Conservation (phyloP, 2,888 invertebrate species). For the Sarcophaga caerulescens region DNA sequence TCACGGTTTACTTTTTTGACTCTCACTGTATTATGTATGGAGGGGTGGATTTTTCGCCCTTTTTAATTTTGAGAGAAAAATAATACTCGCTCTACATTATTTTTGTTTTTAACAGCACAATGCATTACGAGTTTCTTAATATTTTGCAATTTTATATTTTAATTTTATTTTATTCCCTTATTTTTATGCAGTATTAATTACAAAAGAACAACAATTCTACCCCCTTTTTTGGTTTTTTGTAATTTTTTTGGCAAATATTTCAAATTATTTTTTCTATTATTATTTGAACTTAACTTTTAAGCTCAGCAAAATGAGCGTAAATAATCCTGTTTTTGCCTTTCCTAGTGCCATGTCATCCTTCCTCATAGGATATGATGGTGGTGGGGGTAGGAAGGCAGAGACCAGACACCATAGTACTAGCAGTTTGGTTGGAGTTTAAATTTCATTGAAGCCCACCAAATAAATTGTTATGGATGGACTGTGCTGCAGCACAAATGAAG, state of each 20-base stretch:
- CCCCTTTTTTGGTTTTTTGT: not conserved
- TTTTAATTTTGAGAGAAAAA: too few relatives aligned
- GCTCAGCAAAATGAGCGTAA: constrained; percentile 62
- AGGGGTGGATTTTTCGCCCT: constrained; percentile 37
- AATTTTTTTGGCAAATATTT: not conserved
- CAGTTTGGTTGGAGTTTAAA: not conserved
- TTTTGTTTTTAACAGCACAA: too few relatives aligned
- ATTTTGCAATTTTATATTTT: constrained; percentile 15
- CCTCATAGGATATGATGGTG: not conserved
- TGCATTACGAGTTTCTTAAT: constrained; percentile 37
- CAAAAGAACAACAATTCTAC: constrained; percentile 35
- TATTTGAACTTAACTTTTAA: constrained; percentile 47
- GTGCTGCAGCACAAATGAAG: not conserved
- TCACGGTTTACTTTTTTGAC: too few relatives aligned
- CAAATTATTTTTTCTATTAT: not conserved
- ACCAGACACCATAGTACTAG: too few relatives aligned
- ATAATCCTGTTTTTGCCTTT: constrained; percentile 34
- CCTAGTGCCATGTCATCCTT: not conserved
- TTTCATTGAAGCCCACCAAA: not conserved
- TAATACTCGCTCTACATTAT: too few relatives aligned
- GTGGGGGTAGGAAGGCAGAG: not conserved
- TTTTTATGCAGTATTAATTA: constrained; percentile 38
- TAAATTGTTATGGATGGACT: not conserved
- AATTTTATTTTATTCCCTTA: not conserved
- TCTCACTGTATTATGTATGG: constrained; percentile 25